These are phyloP conservation scores for Lypha dubia DNA, from an alignment of 2,888 invertebrate genomes.

Conservation along the genomic window DNA sequence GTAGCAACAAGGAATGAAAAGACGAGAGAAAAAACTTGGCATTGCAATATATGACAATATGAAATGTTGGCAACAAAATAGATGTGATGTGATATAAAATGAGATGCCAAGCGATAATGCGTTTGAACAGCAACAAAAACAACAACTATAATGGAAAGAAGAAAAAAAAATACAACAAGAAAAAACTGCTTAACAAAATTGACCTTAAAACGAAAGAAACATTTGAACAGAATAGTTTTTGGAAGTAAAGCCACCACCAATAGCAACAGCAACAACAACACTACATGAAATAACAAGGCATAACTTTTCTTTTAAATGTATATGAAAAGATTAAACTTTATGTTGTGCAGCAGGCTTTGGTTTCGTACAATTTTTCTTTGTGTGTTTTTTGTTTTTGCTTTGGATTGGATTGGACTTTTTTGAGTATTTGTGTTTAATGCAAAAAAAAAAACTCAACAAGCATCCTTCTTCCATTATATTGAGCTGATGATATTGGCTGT, in stretches of 20 bases:
- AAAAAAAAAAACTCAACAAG: constrained; percentile 39
- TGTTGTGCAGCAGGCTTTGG: constrained; percentile 66
- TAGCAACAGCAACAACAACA: constrained; percentile 21
- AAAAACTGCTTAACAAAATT: constrained; percentile 68
- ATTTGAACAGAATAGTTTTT: constrained; percentile 40
- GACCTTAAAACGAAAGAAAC: constrained; percentile 67
- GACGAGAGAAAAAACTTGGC: not conserved
- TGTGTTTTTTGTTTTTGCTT: not conserved
- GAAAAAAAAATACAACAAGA: constrained; percentile 44
- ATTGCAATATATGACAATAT: constrained; percentile 67
- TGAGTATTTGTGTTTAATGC: constrained; percentile 16
- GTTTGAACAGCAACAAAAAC: constrained; percentile 53
- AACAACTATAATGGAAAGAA: constrained; percentile 25
- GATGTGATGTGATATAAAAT: constrained; percentile 72
- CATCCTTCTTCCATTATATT: constrained; percentile 57
- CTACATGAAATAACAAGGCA: constrained; percentile 53
- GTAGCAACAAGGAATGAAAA: constrained; percentile 12
- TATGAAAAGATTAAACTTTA: constrained; percentile 69
- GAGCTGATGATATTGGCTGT: constrained; percentile 61
- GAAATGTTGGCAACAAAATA: constrained; percentile 70
- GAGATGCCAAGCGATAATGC: constrained; percentile 72
- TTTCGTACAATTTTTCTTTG: constrained; percentile 14
- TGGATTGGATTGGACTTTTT: constrained; percentile 25
- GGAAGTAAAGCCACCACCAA: constrained; percentile 23
- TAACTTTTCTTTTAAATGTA: constrained; percentile 61